phyloP scores from a whole-genome alignment of 1,140 invertebrate species.

The Bombus vancouverensis region DNA sequence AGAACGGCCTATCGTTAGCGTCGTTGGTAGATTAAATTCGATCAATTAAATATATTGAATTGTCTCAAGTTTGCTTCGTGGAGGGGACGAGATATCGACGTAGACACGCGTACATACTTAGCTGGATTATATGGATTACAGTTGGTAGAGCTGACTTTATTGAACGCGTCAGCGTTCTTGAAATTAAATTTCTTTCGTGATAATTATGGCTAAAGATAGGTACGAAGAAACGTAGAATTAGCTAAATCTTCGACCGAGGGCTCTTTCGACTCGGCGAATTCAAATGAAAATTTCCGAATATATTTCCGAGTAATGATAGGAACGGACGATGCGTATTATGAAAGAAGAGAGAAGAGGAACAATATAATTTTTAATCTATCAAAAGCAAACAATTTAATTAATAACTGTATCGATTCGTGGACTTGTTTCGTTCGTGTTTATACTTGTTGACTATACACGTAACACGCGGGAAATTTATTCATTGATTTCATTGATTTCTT shows the following conservation, averaged over 20 bases:
- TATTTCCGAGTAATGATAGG: neutral
- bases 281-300: neutral
- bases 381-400: slow-evolving; percentile 19
- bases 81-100: neutral
- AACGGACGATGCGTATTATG: neutral
- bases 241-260: neutral
- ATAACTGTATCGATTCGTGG: neutral
- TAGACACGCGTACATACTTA: neutral
- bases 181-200: slow-evolving; percentile 10
- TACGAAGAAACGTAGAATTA: neutral
- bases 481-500: neutral
- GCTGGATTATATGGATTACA: neutral
- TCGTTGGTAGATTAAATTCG: slow-evolving; percentile 8
- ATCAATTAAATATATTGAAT: slow-evolving; percentile 37
- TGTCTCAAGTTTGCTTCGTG: neutral
- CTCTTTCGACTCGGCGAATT: neutral
- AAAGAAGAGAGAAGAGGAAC: neutral
- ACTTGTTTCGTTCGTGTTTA: neutral
- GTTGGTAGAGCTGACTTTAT: neutral
- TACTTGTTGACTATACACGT: accelerated
- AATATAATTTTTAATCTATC: slow-evolving; percentile 7
- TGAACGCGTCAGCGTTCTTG: slow-evolving; percentile 10
- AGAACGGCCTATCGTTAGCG: neutral
- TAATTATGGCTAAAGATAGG: neutral
- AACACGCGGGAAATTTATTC: neutral